Base-by-base conservation (phyloP, 2,113 vertebrate species). In the Elephantulus edwardii region DNA sequence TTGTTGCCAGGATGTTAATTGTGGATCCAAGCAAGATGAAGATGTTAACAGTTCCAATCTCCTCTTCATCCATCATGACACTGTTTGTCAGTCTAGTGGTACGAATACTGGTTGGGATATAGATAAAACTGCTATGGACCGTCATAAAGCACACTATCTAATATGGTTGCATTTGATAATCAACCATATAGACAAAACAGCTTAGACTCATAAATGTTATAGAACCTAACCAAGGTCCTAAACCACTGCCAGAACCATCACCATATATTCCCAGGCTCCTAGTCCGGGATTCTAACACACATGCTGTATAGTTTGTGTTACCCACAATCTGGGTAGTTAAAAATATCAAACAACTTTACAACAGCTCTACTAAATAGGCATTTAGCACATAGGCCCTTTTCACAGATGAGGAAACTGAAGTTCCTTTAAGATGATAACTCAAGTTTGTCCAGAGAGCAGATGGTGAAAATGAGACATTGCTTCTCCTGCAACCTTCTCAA, bases 371-470 rank as follows among this genome's bases (percentile, higher is more conserved):
- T 42, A 66, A 64, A n/a, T 2, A 22, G 4, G 35, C 17, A 8
- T 64, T 19, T 35, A 6, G 42, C 35, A 19, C 62, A 66, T 58
- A 5, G 30, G 28, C 11, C 14, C 33, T 33, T 70, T 44, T 50
- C 64, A 28, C 13, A 22, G 26, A 11, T 11, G 5, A 89, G 62
- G 22, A 71, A 30, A 42, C 9, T 1, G 52, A 58, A 24, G 6
- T 35, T 64, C 30, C 7, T 20, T 22, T 60, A 58, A 6, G 22
- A 33, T 7, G 20, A 22, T 0, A 52, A 6, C 5, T 24, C 24
- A 3, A 30, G 40, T 28, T 38, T 22, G 2, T 6, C 24, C 2
- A 14, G 58, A 30, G 14, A 16, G 30, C 10, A 0, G 13, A 13
- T 5, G 33, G 40, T 2, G 33, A n/a, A 28, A 38, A 40, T 12